Percentiles rank a stretch among this genome's conserved stretches.
Conservation (phyloP, 2,113 vertebrate genomes). For the Platysteira castanea region DNA sequence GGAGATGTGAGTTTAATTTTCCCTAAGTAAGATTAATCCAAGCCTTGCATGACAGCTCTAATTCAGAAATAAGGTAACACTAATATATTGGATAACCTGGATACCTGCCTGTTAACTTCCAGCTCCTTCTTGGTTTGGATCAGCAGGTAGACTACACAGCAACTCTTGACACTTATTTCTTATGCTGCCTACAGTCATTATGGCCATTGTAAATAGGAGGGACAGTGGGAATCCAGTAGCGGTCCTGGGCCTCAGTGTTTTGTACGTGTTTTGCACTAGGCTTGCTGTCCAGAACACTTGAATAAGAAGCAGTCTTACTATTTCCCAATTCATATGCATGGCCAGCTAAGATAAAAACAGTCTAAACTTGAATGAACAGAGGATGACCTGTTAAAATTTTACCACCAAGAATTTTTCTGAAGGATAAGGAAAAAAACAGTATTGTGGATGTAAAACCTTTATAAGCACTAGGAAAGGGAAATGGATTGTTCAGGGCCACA, state of each 20-base stretch:
- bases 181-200: background rate
- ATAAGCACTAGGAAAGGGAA: background rate
- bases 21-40: background rate
- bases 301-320: background rate
- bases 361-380: background rate
- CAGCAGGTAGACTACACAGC: background rate
- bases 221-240: background rate
- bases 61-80: background rate
- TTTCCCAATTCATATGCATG: background rate
- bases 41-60: background rate
- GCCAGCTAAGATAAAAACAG: background rate
- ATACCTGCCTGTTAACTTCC: background rate
- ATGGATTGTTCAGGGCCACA: background rate
- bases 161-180: background rate
- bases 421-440: background rate
- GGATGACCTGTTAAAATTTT: background rate
- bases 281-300: background rate
- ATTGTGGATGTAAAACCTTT: background rate
- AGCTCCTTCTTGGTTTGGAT: background rate
- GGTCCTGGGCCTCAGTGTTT: background rate
- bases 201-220: background rate
- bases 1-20: slow-evolving; percentile 13
- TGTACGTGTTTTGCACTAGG: background rate
- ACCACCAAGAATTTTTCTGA: background rate
- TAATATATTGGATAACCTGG: background rate